Conservation (phyloP, 1,140 invertebrate species). For the Drosophila lini region DNA sequence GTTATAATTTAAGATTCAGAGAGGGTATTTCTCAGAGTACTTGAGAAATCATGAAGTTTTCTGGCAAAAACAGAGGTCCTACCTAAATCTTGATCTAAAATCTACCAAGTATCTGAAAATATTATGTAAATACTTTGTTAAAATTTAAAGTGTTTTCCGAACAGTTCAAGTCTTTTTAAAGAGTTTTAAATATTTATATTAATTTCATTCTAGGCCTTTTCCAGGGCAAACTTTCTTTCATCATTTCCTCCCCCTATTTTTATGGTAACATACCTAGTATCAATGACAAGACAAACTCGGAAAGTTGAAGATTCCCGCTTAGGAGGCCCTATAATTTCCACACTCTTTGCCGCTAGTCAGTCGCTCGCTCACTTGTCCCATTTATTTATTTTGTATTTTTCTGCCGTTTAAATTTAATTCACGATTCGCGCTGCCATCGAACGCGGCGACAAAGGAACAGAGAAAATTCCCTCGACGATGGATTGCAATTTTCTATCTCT, state of each 20-base stretch:
- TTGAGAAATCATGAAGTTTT: not conserved
- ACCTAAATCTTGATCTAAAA: not conserved
- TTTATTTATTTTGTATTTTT: constrained; percentile 81
- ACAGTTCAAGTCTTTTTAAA: not conserved
- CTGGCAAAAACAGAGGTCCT: not conserved
- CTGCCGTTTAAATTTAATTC: constrained; percentile 81
- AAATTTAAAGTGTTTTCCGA: not conserved
- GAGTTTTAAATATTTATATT: not conserved
- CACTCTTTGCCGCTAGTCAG: constrained; percentile 38
- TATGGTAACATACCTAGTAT: constrained; percentile 24
- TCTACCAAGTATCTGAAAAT: not conserved
- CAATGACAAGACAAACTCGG: constrained; percentile 53
- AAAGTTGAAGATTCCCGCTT: constrained; percentile 33
- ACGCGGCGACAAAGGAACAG: constrained; percentile 50
- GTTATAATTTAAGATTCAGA: not conserved
- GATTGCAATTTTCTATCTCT: constrained; percentile 53
- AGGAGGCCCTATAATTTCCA: constrained; percentile 75
- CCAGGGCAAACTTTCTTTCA: constrained; percentile 24
- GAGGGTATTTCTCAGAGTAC: accelerated
- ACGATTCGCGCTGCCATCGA: constrained; percentile 64
- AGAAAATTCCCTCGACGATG: constrained; percentile 51
- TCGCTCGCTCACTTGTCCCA: constrained; percentile 73
- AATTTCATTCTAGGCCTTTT: not conserved
- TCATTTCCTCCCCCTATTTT: not conserved
- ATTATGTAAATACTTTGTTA: not conserved